phyloP scores from a whole-genome alignment of 2,113 vertebrate genomes.

The Tapirus terrestris region DNA sequence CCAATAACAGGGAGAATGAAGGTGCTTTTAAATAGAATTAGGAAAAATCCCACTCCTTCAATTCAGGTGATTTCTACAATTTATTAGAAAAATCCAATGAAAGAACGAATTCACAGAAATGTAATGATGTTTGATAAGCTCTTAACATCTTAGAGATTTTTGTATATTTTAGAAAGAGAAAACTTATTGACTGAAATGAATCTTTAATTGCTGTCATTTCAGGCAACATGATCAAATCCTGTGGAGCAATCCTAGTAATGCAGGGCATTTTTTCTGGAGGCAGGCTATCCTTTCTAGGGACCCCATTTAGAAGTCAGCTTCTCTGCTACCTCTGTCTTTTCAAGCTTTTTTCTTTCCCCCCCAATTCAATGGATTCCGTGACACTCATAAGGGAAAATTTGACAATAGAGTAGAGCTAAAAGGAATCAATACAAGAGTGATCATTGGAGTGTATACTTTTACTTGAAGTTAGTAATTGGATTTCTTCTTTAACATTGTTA shows the following conservation, averaged over 20 bases:
- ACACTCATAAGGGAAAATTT: neutral
- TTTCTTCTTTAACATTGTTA: neutral
- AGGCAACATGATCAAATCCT: neutral
- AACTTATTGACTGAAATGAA: neutral
- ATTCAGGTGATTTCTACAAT: neutral
- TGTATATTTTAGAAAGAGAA: conserved; percentile 12
- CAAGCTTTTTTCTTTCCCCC: neutral
- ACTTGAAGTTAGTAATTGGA: neutral
- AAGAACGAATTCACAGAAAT: conserved; percentile 17
- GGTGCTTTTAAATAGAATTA: conserved; percentile 22
- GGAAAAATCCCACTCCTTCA: conserved; percentile 23
- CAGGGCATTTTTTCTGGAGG: neutral
- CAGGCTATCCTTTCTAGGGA: neutral
- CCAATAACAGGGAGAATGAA: neutral
- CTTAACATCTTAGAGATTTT: conserved; percentile 21
- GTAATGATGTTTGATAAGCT: neutral
- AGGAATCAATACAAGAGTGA: neutral
- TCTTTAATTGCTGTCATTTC: conserved; percentile 41
- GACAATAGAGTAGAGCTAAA: neutral
- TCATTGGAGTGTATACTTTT: neutral
- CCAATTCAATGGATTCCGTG: neutral
- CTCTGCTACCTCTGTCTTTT: neutral
- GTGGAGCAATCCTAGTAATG: neutral
- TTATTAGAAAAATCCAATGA: neutral
- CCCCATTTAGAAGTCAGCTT: neutral